Evolutionary conservation across 2,888 invertebrate genomes (phyloP).

Genomic region (Erpobdella octoculata): DNA sequence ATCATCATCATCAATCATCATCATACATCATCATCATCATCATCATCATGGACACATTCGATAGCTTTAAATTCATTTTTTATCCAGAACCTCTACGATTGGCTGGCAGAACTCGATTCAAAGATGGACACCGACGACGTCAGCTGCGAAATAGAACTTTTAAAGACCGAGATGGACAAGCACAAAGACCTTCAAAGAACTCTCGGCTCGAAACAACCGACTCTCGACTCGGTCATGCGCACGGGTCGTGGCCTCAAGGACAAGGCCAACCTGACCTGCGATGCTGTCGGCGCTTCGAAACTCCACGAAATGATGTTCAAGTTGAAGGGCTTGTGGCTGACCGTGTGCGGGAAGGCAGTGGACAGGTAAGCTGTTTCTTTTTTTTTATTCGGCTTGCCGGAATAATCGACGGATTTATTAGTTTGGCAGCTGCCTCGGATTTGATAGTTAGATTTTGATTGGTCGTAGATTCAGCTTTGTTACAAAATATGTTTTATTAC

Average conservation of each 20-base stretch:
- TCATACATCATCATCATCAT: too few relatives aligned
- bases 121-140: constrained; percentile 54
- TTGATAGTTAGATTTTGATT: too few relatives aligned
- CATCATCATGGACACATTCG: too few relatives aligned
- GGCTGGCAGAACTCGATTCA: constrained; percentile 77
- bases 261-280: constrained; percentile 70
- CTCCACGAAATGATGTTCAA: not conserved
- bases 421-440: too few relatives aligned
- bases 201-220: constrained; percentile 73
- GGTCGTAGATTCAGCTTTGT: too few relatives aligned
- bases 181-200: constrained; percentile 90
- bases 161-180: constrained; percentile 70
- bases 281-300: not conserved
- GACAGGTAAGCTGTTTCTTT: constrained; percentile 56
- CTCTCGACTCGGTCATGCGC: constrained; percentile 81
- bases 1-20: too few relatives aligned
- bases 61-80: too few relatives aligned
- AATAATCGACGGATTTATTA: too few relatives aligned
- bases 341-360: constrained; percentile 72
- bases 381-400: not conserved
- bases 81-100: constrained; percentile 78
- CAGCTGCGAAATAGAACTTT: constrained; percentile 59
- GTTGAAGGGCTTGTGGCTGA: constrained; percentile 49
- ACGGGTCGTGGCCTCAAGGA: constrained; percentile 82
- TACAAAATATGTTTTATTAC: too few relatives aligned